phyloP scores from a whole-genome alignment of 2,113 vertebrate genomes.

The Thinocorus orbignyianus region DNA sequence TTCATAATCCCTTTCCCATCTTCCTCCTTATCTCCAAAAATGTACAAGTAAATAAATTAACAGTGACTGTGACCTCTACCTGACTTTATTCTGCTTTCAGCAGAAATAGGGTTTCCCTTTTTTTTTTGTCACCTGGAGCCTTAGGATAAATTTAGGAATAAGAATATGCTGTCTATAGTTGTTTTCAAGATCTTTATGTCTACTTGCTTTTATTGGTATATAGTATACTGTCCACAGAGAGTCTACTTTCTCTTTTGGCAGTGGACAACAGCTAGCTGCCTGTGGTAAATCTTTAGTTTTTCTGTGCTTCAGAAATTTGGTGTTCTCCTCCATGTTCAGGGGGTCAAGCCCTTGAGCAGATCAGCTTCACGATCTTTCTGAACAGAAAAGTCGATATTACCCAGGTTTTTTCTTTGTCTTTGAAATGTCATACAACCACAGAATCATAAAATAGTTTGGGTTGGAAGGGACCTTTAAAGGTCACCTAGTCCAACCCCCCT shows the following conservation, averaged over 20 bases:
- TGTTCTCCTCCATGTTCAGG: background rate
- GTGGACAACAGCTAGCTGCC: background rate
- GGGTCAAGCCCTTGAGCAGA: background rate
- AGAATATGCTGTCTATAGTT: background rate
- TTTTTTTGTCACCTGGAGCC: background rate
- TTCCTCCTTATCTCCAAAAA: background rate
- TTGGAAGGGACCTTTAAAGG: background rate
- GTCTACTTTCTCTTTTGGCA: too few relatives aligned
- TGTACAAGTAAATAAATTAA: conserved; percentile 6
- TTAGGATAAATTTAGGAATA: conserved; percentile 10
- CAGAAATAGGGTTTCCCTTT: background rate
- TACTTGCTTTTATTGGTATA: background rate
- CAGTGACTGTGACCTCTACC: conserved; percentile 21
- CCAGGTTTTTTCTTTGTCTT: background rate
- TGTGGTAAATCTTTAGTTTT: background rate
- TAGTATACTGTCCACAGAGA: background rate
- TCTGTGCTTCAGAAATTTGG: background rate
- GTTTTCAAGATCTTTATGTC: background rate
- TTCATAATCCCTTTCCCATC: background rate
- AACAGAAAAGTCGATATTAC: background rate
- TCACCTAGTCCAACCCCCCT: background rate
- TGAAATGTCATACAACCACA: background rate
- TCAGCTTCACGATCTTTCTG: background rate
- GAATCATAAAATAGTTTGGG: background rate
- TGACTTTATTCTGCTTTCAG: conserved; percentile 26